phyloP scores from a whole-genome alignment of 1,140 invertebrate species.

The Eupristina koningsbergeri region DNA sequence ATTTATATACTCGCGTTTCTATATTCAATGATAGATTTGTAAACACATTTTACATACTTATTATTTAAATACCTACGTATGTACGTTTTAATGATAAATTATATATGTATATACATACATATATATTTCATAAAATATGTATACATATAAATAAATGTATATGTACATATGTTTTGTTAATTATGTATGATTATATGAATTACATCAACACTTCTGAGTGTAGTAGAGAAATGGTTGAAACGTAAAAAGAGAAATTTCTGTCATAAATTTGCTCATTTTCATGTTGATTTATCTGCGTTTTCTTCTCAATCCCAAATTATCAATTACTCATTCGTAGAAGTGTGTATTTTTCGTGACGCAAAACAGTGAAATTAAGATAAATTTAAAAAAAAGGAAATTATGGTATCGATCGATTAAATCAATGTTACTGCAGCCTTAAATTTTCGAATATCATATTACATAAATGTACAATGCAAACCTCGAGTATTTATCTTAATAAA shows the following conservation, averaged over 20 bases:
- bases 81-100: conserved; percentile 56
- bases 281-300: conserved; percentile 35
- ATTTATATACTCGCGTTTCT: conserved; percentile 38
- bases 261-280: conserved; percentile 39
- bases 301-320: conserved; percentile 40
- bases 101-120: conserved; percentile 52
- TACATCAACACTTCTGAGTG: conserved; percentile 35
- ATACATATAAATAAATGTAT: conserved; percentile 52
- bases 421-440: conserved; percentile 47
- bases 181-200: conserved; percentile 57
- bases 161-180: conserved; percentile 50
- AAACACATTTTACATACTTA: conserved; percentile 46
- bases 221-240: conserved; percentile 1
- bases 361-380: conserved; percentile 21
- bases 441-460: conserved; percentile 42
- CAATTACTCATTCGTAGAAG: conserved; percentile 42
- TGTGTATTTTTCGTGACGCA: conserved; percentile 47
- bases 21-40: conserved; percentile 45
- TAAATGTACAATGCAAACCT: conserved; percentile 51
- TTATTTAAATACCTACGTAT: conserved; percentile 47
- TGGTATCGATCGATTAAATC: conserved; percentile 45
- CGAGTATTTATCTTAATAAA: conserved; percentile 53
- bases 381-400: conserved; percentile 16
- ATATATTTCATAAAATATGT: conserved; percentile 42
- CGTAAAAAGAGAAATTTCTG: conserved; percentile 38